Percentiles rank a stretch among this genome's conserved stretches.
Evolutionary conservation across 2,113 vertebrate genomes (phyloP).

Genomic region (Acinonyx jubatus): DNA sequence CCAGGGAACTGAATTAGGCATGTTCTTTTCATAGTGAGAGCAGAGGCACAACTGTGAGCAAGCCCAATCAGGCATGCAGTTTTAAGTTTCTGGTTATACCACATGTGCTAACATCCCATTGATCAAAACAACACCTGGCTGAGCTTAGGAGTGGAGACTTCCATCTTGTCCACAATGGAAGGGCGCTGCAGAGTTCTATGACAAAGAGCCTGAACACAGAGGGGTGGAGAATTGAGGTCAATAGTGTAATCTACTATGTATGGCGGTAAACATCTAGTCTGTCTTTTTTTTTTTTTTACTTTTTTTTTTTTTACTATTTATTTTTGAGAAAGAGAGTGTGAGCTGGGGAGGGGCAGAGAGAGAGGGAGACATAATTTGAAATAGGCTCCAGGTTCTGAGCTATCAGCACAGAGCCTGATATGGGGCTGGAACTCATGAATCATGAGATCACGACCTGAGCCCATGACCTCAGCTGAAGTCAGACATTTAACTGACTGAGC

Average conservation of each 20-base stretch:
- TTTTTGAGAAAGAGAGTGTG: too few relatives aligned
- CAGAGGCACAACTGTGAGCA: background rate
- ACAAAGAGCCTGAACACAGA: background rate
- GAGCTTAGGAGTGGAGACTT: background rate
- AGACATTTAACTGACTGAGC: too few relatives aligned
- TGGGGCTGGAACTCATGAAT: too few relatives aligned
- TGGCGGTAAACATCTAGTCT: background rate
- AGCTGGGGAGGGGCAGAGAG: too few relatives aligned
- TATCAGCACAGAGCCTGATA: too few relatives aligned
- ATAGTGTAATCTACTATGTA: background rate
- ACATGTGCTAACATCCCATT: background rate
- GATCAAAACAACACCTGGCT: background rate
- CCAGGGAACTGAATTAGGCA: background rate
- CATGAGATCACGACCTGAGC: too few relatives aligned
- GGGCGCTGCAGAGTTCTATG: background rate
- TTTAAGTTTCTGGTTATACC: constrained; percentile 22
- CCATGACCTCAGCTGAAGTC: too few relatives aligned
- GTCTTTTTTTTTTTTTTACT: too few relatives aligned
- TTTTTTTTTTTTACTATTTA: too few relatives aligned
- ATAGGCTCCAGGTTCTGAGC: too few relatives aligned
- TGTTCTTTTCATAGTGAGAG: background rate
- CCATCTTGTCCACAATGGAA: background rate
- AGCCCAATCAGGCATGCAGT: background rate
- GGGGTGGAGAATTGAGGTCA: background rate
- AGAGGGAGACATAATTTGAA: too few relatives aligned